A percentile compares a stretch with the other conserved stretches of the same genome.
Conservation (phyloP, 2,888 invertebrate genomes). For the Eustalomyia histrio region DNA sequence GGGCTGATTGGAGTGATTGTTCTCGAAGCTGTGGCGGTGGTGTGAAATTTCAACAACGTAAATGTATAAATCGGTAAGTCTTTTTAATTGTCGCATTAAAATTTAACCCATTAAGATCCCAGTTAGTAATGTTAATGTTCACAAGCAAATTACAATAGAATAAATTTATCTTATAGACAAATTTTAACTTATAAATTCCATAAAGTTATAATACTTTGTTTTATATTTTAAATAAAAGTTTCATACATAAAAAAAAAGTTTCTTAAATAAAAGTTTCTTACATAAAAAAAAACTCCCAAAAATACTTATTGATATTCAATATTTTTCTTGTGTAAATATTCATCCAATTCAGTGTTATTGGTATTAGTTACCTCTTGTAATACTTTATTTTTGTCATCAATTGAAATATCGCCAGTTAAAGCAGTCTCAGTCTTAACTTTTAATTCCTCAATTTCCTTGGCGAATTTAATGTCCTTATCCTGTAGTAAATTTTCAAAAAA, state of each 20-base stretch:
- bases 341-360: slow-evolving; percentile 66
- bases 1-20: slow-evolving; percentile 89
- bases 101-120: too few relatives aligned
- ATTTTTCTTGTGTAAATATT: slow-evolving; percentile 70
- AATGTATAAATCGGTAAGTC: slow-evolving; percentile 77
- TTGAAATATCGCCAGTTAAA: slow-evolving; percentile 62
- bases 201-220: too few relatives aligned
- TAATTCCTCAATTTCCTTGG: slow-evolving; percentile 68
- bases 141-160: too few relatives aligned
- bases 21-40: slow-evolving; percentile 92
- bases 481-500: slow-evolving; percentile 70
- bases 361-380: slow-evolving; percentile 70
- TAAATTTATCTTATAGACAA: too few relatives aligned
- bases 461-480: slow-evolving; percentile 64
- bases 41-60: slow-evolving; percentile 80
- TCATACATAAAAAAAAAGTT: neutral
- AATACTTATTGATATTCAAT: slow-evolving; percentile 67
- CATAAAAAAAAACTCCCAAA: neutral
- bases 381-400: slow-evolving; percentile 70
- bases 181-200: too few relatives aligned
- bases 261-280: too few relatives aligned
- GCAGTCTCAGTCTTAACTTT: slow-evolving; percentile 69
- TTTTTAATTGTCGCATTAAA: too few relatives aligned
- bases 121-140: too few relatives aligned
- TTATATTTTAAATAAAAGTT: too few relatives aligned